These are phyloP conservation scores for Plusia festucae DNA, from an alignment of 2,888 invertebrate species.

Conservation along the genomic window DNA sequence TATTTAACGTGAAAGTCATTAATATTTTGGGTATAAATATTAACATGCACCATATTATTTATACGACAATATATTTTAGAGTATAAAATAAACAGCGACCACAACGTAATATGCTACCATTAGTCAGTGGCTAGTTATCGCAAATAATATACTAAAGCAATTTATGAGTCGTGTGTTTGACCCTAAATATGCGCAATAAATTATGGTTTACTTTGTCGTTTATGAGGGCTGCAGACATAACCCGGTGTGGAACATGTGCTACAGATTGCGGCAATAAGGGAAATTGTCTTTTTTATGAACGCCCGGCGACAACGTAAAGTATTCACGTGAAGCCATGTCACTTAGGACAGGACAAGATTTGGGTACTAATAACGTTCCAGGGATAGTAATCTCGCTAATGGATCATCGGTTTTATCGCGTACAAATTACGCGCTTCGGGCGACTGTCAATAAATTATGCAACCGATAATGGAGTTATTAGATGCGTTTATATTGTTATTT, in stretches of 20 bases:
- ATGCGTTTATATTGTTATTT: constrained; percentile 15
- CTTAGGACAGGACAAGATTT: constrained; percentile 66
- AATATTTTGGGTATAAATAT: constrained; percentile 15
- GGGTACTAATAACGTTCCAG: constrained; percentile 55
- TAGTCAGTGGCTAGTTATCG: constrained; percentile 66
- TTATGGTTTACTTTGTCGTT: constrained; percentile 89
- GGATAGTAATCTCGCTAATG: constrained; percentile 41
- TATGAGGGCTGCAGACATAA: constrained; percentile 87
- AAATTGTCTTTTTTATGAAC: constrained; percentile 89
- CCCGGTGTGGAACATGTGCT: constrained; percentile 84
- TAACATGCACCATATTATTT: constrained; percentile 24
- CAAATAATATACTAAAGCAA: constrained; percentile 81
- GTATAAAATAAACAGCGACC: constrained; percentile 46
- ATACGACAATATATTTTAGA: constrained; percentile 38
- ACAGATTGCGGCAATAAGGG: constrained; percentile 89
- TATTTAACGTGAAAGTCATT: not conserved
- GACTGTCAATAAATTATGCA: constrained; percentile 31
- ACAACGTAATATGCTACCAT: constrained; percentile 60
- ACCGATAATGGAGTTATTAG: constrained; percentile 27
- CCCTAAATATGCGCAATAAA: constrained; percentile 88
- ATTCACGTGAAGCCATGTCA: constrained; percentile 74
- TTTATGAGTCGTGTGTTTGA: constrained; percentile 84
- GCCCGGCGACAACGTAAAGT: constrained; percentile 82
- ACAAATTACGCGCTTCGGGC: constrained; percentile 39
- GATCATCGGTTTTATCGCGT: constrained; percentile 43